phyloP scores from a whole-genome alignment of 2,888 invertebrate genomes.

The Chironomus riparius region DNA sequence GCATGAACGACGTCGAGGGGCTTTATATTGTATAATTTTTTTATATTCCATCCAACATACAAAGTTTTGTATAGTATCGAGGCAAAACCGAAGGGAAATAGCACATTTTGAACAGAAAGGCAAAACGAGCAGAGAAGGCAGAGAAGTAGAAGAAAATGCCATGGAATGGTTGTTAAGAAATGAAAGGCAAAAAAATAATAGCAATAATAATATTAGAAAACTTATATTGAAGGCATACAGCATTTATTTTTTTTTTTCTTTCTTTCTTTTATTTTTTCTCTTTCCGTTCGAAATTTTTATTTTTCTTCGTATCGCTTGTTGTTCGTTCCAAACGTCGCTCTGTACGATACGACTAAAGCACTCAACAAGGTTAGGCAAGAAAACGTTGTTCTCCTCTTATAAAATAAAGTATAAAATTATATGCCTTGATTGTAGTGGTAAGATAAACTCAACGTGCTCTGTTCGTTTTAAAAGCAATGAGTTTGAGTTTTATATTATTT shows the following conservation, averaged over 20 bases:
- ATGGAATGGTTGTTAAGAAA: conserved; percentile 15
- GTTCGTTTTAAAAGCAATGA: conserved; percentile 10
- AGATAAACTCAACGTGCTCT: conserved; percentile 25
- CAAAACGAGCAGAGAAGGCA: conserved; percentile 7
- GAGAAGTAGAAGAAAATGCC: conserved; percentile 16
- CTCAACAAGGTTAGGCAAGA: conserved; percentile 27
- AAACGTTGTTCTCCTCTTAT: conserved; percentile 13
- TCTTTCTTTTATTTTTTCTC: not conserved
- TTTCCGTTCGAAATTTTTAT: conserved; percentile 20
- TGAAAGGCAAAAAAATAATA: conserved; percentile 14
- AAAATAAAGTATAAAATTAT: conserved; percentile 19
- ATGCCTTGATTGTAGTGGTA: conserved; percentile 17
- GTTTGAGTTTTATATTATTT: conserved; percentile 3
- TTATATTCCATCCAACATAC: conserved; percentile 19
- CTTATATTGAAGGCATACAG: conserved; percentile 23
- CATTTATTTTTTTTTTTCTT: conserved; percentile 6
- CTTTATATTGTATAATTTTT: conserved; percentile 26
- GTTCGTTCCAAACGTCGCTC: conserved; percentile 18
- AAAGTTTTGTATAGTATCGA: conserved; percentile 23
- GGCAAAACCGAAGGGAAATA: conserved; percentile 21
- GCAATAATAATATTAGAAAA: conserved; percentile 25
- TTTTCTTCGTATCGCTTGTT: conserved; percentile 13
- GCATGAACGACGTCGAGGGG: conserved; percentile 27
- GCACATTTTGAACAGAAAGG: conserved; percentile 12
- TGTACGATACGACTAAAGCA: conserved; percentile 7